These are phyloP conservation scores for Hyppa rectilinea DNA, from an alignment of 2,888 invertebrate species.

Conservation along the genomic window DNA sequence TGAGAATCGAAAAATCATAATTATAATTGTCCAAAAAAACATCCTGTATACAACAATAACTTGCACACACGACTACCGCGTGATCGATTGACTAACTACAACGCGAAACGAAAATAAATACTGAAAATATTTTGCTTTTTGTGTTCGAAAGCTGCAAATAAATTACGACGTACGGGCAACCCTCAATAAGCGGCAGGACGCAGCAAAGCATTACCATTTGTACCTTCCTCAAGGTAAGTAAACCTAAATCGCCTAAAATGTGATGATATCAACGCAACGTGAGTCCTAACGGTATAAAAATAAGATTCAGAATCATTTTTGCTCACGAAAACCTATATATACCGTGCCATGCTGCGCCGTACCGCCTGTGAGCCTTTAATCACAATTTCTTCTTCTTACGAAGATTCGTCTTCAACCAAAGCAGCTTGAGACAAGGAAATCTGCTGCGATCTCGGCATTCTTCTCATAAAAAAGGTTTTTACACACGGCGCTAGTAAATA, in stretches of 20 bases:
- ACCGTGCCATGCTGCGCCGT: neutral
- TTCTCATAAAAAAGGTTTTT: constrained; percentile 75
- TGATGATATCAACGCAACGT: neutral
- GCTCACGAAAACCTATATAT: neutral
- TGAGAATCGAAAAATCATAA: constrained; percentile 11
- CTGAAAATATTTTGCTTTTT: neutral
- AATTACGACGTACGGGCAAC: neutral
- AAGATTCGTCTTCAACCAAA: constrained; percentile 78
- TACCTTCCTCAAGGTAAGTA: too few relatives aligned
- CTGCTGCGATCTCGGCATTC: constrained; percentile 75
- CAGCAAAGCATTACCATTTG: neutral
- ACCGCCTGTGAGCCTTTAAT: neutral
- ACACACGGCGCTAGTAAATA: constrained; percentile 84
- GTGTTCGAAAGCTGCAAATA: neutral
- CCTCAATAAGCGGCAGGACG: neutral
- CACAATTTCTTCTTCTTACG: constrained; percentile 48
- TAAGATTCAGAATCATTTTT: neutral
- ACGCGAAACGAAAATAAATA: neutral
- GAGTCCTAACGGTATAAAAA: neutral
- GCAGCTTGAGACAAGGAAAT: constrained; percentile 84
- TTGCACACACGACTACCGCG: neutral
- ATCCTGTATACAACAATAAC: constrained; percentile 38
- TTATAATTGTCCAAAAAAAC: constrained; percentile 10
- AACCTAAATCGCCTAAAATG: too few relatives aligned
- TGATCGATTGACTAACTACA: neutral